A percentile compares a stretch with the other conserved stretches of the same genome.
Conservation (phyloP, 2,113 vertebrate genomes). For the Stegostoma tigrinum region DNA sequence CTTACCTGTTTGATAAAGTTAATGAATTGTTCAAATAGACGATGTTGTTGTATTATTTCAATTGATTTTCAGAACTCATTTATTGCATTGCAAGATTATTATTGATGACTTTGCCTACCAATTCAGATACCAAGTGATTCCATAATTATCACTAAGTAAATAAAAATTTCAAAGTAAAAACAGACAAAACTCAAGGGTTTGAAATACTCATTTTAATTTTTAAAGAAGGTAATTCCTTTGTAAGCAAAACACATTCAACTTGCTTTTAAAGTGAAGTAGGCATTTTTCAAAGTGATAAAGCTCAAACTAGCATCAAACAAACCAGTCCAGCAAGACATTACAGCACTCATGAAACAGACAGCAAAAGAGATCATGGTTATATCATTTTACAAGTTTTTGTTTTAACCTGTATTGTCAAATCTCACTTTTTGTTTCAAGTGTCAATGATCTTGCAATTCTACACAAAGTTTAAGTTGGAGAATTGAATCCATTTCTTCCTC, state of each 20-base stretch:
- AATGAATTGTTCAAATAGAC: neutral
- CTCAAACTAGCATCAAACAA: slow-evolving; percentile 24
- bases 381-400: neutral
- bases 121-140: neutral
- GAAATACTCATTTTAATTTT: neutral
- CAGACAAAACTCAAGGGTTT: neutral
- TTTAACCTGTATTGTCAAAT: neutral
- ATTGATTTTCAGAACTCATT: neutral
- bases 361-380: neutral
- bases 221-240: neutral
- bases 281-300: slow-evolving; percentile 1
- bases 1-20: neutral
- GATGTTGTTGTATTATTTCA: neutral
- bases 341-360: slow-evolving; percentile 3
- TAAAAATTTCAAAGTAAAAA: neutral
- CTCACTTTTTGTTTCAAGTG: neutral
- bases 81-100: neutral
- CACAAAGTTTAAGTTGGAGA: neutral
- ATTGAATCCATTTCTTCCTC: neutral
- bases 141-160: neutral
- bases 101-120: neutral
- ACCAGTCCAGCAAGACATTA: neutral
- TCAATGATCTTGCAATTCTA: neutral
- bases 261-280: neutral
- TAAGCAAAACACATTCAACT: slow-evolving; percentile 6